Evolutionary conservation across 2,113 vertebrate genomes (phyloP).

Genomic region (Cheirogaleus medius): DNA sequence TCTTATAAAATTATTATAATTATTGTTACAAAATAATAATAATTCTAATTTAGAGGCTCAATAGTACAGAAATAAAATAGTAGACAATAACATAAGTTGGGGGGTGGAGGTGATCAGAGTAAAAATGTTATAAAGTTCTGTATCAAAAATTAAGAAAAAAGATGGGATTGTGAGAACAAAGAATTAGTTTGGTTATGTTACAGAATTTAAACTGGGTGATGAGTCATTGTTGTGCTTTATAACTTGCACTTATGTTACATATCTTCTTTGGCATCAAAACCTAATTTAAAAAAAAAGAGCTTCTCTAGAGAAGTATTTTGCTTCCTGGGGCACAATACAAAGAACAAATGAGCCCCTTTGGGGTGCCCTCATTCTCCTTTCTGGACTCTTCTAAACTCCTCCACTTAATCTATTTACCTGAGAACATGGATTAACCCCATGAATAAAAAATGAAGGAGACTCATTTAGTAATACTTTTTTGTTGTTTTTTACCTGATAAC

Average conservation of each 20-base stretch:
- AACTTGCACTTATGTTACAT: background rate
- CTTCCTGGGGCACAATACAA: background rate
- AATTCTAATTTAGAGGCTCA: background rate
- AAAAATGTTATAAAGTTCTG: background rate
- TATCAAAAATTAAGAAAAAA: background rate
- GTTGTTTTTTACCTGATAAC: slow-evolving; percentile 27
- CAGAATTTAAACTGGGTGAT: background rate
- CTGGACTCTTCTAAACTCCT: slow-evolving; percentile 27
- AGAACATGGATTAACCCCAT: slow-evolving; percentile 30
- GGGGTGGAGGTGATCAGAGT: background rate
- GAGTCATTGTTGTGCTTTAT: background rate
- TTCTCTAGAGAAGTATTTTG: background rate
- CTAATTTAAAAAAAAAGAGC: background rate
- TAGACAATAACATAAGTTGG: background rate
- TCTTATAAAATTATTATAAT: background rate
- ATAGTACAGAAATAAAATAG: background rate
- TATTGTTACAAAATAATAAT: background rate
- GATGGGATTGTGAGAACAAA: background rate
- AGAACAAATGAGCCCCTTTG: background rate
- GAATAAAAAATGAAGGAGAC: slow-evolving; percentile 13
- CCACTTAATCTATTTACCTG: slow-evolving; percentile 10
- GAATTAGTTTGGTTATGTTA: background rate
- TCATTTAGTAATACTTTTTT: background rate
- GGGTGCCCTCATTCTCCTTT: slow-evolving; percentile 11
- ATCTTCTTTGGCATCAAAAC: background rate